Evolutionary conservation across 37 sponge, comb jelly and placozoan species (phyloP).

Genomic region (Lycopodina hypogea): DNA sequence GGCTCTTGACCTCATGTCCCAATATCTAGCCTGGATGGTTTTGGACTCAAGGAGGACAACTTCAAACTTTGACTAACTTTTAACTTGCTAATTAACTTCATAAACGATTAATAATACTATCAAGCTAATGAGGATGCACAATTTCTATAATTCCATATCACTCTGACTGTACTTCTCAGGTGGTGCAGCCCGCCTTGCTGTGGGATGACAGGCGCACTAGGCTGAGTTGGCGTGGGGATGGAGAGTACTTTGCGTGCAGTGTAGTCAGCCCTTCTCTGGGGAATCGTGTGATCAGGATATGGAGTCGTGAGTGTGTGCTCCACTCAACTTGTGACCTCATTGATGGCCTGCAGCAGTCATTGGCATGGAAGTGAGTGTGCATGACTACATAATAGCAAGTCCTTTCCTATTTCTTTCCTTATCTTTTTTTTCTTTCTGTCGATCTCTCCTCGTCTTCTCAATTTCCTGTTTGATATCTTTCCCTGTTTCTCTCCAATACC

Average conservation of each 20-base stretch:
- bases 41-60: too few species aligned
- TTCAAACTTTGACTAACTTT: too few species aligned
- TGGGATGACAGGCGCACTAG: constrained; percentile 72
- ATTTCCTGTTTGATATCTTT: too few species aligned
- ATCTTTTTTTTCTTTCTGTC: not conserved
- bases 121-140: too few species aligned
- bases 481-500: too few species aligned
- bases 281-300: constrained; percentile 69
- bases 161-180: too few species aligned
- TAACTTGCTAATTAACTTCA: too few species aligned
- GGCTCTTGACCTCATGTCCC: too few species aligned
- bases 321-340: constrained; percentile 81
- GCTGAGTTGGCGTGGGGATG: constrained; percentile 95
- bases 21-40: too few species aligned
- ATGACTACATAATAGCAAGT: too few species aligned
- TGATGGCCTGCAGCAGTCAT: constrained; percentile 75
- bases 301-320: constrained; percentile 81
- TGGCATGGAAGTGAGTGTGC: constrained; percentile 72
- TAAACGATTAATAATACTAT: too few species aligned
- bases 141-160: too few species aligned
- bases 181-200: constrained; percentile 23
- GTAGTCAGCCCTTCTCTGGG: constrained; percentile 51
- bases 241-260: constrained; percentile 89
- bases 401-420: not conserved
- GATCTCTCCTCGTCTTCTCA: not conserved